Percentiles rank a stretch among this genome's conserved stretches.
These are phyloP conservation scores for Syngnathus floridae DNA, from an alignment of 2,113 vertebrate species.

Conservation along the genomic window DNA sequence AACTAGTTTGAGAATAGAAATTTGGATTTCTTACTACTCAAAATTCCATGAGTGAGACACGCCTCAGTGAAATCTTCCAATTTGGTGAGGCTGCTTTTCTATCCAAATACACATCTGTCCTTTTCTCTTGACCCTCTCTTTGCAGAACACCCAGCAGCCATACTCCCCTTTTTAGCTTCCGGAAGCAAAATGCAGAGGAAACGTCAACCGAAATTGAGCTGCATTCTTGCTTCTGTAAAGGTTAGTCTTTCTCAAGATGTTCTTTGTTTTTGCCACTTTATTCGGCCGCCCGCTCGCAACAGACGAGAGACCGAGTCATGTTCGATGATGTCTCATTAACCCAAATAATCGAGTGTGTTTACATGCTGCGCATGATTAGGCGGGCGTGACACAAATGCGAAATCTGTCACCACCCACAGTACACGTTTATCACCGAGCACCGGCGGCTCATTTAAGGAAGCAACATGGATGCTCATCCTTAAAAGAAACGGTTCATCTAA, in stretches of 20 bases:
- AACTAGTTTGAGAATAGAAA: no score
- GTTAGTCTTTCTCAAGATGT: slow-evolving; percentile 69
- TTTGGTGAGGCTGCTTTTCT: slow-evolving; percentile 53
- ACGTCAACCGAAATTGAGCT: slow-evolving; percentile 67
- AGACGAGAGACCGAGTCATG: slow-evolving; percentile 50
- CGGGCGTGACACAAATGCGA: slow-evolving; percentile 59
- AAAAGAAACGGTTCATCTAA: slow-evolving; percentile 16
- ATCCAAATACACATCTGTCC: slow-evolving; percentile 60
- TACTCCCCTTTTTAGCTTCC: slow-evolving; percentile 78
- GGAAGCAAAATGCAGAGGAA: slow-evolving; percentile 73
- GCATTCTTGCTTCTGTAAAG: slow-evolving; percentile 74
- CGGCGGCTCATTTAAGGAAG: slow-evolving; percentile 30
- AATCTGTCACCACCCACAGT: slow-evolving; percentile 43
- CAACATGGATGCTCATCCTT: background rate
- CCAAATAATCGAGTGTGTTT: slow-evolving; percentile 59
- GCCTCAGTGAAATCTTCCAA: slow-evolving; percentile 19
- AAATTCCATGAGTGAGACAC: slow-evolving; percentile 12
- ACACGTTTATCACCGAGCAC: slow-evolving; percentile 52
- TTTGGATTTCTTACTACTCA: background rate
- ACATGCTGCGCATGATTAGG: slow-evolving; percentile 63
- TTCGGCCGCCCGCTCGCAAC: slow-evolving; percentile 33
- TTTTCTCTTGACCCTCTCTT: slow-evolving; percentile 70
- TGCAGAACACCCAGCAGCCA: slow-evolving; percentile 79
- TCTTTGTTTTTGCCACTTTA: slow-evolving; percentile 40
- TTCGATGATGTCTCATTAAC: slow-evolving; percentile 66